Evolutionary conservation across 2,888 invertebrate species (phyloP).

Genomic region (Tyria jacobaeae): DNA sequence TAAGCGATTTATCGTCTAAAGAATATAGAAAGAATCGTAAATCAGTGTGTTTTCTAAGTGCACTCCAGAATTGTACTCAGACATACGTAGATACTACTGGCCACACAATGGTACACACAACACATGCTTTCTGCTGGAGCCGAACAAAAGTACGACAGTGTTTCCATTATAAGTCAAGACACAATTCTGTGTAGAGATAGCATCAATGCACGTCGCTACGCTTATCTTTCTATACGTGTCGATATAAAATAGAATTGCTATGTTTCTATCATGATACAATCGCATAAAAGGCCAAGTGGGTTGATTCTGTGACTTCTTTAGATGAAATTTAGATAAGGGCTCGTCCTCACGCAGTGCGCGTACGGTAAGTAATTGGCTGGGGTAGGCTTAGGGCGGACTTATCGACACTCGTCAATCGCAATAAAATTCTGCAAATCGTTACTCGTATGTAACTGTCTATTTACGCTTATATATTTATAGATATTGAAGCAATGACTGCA

Average conservation of each 20-base stretch:
- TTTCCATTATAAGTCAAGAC: constrained; percentile 52
- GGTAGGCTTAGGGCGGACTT: constrained; percentile 66
- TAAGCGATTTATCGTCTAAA: constrained; percentile 39
- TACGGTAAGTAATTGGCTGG: constrained; percentile 82
- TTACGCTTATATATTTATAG: constrained; percentile 41
- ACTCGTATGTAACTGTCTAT: constrained; percentile 35
- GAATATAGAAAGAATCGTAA: constrained; percentile 50
- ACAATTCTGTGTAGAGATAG: constrained; percentile 50
- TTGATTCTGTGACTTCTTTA: constrained; percentile 68
- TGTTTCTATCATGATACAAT: constrained; percentile 55
- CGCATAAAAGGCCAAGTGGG: constrained; percentile 52
- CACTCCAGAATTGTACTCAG: constrained; percentile 45
- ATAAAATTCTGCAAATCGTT: constrained; percentile 74
- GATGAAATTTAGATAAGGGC: constrained; percentile 82
- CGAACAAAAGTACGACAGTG: constrained; percentile 29
- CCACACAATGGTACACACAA: constrained; percentile 17
- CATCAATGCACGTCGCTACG: constrained; percentile 31
- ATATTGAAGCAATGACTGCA: constrained; percentile 32
- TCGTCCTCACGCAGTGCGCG: constrained; percentile 62
- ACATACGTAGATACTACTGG: constrained; percentile 12
- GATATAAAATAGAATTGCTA: constrained; percentile 71
- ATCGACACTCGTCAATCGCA: constrained; percentile 79
- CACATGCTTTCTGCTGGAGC: constrained; percentile 17
- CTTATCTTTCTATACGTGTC: constrained; percentile 65
- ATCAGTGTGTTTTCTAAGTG: constrained; percentile 53